Evolutionary conservation across 2,888 invertebrate species (phyloP), one percentile per base, ranked within the genome.

Genomic region (Leucania comma): DNA sequence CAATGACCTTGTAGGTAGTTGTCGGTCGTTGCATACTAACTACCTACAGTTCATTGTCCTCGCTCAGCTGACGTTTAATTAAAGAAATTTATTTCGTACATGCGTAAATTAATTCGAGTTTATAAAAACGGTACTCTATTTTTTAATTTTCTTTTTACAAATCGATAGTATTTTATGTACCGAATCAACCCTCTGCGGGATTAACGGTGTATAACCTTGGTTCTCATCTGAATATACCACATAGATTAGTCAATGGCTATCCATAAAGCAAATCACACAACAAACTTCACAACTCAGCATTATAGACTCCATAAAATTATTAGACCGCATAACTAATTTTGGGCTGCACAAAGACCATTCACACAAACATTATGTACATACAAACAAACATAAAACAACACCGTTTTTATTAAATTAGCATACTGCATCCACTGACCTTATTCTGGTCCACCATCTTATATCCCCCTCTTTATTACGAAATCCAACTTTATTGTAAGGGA

Each of bases 401-500:
- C 69, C 78, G 78, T 87, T 91, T 91, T 92, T 89, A 92, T 92
- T 89, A 86, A 91, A 92, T 92, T 91, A 92, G 86, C 91, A 88
- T 89, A 86, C 82, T 90, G 90, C 90, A 91, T 85, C 80, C 78
- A 75, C 82, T 90, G 91, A 88, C 92, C 92, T 84, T 85, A 86
- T 89, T 92, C 68, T 62, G 38, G 50, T 35, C 12, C 29, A 70
- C 74, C 71, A 81, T 61, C 22, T 66, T 50, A 71, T n/a, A 20
- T 66, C 54, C 32, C 5, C 38, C 1, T 51, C 12, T 2, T 12
- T 12, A 17, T 4, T 0, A 22, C 42, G 1, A 68, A 57, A 51
- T 54, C 57, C 24, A 9, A 67, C 75, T 65, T 74, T 87, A 80
- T 65, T 0, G 0, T 10, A 0, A 32, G 2, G 26, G 0, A 0